Base-by-base conservation (phyloP, 2,797 vertebrate genomes). In the Parauchenoglanis ngamensis region DNA sequence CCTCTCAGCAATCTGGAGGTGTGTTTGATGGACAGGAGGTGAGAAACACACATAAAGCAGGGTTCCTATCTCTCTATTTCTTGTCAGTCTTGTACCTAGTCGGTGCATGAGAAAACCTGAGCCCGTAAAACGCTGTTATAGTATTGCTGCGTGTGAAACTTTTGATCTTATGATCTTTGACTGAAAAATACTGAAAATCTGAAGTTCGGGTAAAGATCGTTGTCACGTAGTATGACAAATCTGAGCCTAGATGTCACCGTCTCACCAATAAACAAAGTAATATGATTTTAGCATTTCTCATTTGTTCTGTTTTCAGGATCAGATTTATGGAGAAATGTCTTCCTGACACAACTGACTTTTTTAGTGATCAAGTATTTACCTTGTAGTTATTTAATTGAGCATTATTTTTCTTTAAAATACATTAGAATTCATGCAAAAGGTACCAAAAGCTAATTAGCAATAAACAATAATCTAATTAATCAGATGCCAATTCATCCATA, bases 21-120 rank as follows among this genome's bases (percentile, higher is more conserved):
- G 35, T 28, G 54, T 59, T 56, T 77, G 28, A 59, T 57, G 54
- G 54, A 79, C 77, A 79, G 56, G 31, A 59, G 77, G 21, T 80
- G 54, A 57, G 77, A 40, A 59, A 40, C 10, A 23, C 54, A 19
- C 17, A 2, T 25, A n/a, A 46, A 75, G 44, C 23, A 5, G 70
- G 40, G 21, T 46, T 46, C 21, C 40, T 46, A 13, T 46, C 2
- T 75, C 0, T 52, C n/a, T 77, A 0, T 3, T 54, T 54, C 54
- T 31, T 54, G n/a, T n/a, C 23, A 49, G 44, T 19, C 13, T 54
- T 31, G 25, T 35, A 78, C 52, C 35, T 35, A 35, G 35, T 35
- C 10, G 76, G 15, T 78, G 28, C 52, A 78, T 56, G 15, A 10
- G 52, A 31, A 78, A 56, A 78, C 17, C 49, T 77, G 13, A 56